Evolutionary conservation across 2,888 invertebrate genomes (phyloP).

Genomic region (Melanostoma scalare): DNA sequence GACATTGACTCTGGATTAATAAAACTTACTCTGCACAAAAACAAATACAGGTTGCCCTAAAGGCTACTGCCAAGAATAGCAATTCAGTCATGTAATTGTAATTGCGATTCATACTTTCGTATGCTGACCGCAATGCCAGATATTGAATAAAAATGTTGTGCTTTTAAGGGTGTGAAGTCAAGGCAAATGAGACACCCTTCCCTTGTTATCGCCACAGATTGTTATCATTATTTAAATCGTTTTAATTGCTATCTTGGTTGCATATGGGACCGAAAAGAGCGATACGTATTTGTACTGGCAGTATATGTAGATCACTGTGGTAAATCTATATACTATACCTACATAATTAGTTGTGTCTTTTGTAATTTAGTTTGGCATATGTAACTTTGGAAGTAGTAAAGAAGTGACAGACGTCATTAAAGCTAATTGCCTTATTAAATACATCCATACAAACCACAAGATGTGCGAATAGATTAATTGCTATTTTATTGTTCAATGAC

Average conservation of each 20-base stretch:
- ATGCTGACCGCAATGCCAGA: constrained; percentile 22
- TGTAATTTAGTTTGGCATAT: background rate
- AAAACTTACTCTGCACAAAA: constrained; percentile 42
- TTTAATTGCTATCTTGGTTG: constrained; percentile 27
- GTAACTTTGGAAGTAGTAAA: background rate
- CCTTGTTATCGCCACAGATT: background rate
- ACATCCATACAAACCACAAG: background rate
- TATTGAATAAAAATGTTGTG: constrained; percentile 7
- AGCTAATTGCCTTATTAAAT: constrained; percentile 56
- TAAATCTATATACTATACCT: constrained; percentile 6
- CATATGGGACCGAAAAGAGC: constrained; percentile 33
- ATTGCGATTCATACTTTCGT: constrained; percentile 13
- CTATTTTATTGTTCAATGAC: constrained; percentile 65
- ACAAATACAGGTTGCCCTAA: constrained; percentile 15
- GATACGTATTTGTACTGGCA: constrained; percentile 41
- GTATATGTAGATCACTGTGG: constrained; percentile 52
- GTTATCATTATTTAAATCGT: background rate
- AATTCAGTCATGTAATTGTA: constrained; percentile 23
- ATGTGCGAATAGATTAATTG: constrained; percentile 63
- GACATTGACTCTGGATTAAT: constrained; percentile 66
- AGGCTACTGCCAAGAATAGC: constrained; percentile 42
- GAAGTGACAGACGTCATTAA: constrained; percentile 50
- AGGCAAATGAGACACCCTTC: background rate
- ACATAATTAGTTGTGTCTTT: background rate
- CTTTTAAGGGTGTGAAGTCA: background rate